Evolutionary conservation across 35 echinoderm and acorn worm species (phyloP), one percentile per base, ranked within the genome.

Genomic region (Lytechinus variegatus): DNA sequence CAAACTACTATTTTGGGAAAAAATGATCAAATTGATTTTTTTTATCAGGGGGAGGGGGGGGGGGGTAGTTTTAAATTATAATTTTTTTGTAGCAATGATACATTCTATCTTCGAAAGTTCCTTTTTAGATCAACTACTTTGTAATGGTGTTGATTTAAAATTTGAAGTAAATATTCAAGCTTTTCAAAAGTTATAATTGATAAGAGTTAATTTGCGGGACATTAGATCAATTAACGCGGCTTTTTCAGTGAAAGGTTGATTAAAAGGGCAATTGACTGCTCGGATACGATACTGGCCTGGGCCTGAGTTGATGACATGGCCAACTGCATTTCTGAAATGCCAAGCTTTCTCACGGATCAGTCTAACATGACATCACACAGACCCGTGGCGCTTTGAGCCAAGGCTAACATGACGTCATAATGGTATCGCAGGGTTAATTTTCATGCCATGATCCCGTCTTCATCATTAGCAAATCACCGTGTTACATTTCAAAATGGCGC

Each of bases 361-460:
- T 44, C 33, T 44, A n/a, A 24, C 66, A 24, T 79, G 66, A 79
- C 66, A 79, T 79, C 66, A 79, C n/a, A 24, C 19, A 79, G 66
- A 79, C 66, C 66, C 66, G n/a, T 79, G 33, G 66, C 66, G 66
- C 66, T 24, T 79, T 79, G 66, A 79, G 14, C 66, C 21, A 79
- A 79, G 66, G 66, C 19, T 79, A 44, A 79, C 66, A 79, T 79
- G 66, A 79, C 66, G 66, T 79, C 66, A 79, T 79, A 79, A 79
- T 79, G 19, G 3, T 79, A 71, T 71, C 24, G 61, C 1, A 79
- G 66, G 66, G 66, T 79, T 79, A 79, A 79, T 79, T 44, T 79
- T 79, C 66, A 79, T 79, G 66, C 66, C 66, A 79, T 7, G 66
- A n/a, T 79, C 19, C 16, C 33, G 33, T 12, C 57, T 60, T 60